These are phyloP conservation scores for Danaus chrysippus DNA, from an alignment of 2,888 invertebrate species.

Conservation along the genomic window DNA sequence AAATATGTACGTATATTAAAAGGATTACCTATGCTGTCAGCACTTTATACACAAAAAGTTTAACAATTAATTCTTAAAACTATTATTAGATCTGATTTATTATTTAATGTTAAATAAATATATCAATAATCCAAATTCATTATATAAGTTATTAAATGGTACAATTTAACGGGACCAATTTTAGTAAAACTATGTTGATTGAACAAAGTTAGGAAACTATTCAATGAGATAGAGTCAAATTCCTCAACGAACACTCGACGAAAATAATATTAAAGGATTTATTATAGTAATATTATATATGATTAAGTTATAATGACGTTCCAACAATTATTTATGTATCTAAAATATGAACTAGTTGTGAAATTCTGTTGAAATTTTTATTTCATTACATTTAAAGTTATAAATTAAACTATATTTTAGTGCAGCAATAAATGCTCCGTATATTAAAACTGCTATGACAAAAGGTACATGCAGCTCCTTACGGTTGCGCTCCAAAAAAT, in stretches of 20 bases:
- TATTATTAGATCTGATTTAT: too few relatives aligned
- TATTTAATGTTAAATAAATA: too few relatives aligned
- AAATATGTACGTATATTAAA: too few relatives aligned
- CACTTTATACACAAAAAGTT: too few relatives aligned
- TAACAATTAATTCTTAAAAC: too few relatives aligned
- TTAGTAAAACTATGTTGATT: conserved; percentile 20
- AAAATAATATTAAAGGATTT: conserved; percentile 17
- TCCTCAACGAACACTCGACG: conserved; percentile 41
- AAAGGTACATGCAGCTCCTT: conserved; percentile 12
- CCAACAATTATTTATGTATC: not conserved
- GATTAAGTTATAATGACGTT: not conserved
- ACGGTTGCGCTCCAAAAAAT: conserved; percentile 23
- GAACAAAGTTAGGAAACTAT: conserved; percentile 61
- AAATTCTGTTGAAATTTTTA: not conserved
- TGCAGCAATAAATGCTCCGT: conserved; percentile 5
- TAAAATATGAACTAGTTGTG: too few relatives aligned
- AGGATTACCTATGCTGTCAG: too few relatives aligned
- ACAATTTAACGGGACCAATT: too few relatives aligned
- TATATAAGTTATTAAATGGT: too few relatives aligned
- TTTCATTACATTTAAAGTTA: not conserved
- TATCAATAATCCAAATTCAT: too few relatives aligned
- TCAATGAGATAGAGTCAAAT: conserved; percentile 53
- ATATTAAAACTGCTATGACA: conserved; percentile 10
- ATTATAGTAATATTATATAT: not conserved
- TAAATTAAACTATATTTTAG: not conserved